Evolutionary conservation across 1,140 invertebrate species (phyloP), one percentile per base, ranked within the genome.

Genomic region (Lucilia sericata): DNA sequence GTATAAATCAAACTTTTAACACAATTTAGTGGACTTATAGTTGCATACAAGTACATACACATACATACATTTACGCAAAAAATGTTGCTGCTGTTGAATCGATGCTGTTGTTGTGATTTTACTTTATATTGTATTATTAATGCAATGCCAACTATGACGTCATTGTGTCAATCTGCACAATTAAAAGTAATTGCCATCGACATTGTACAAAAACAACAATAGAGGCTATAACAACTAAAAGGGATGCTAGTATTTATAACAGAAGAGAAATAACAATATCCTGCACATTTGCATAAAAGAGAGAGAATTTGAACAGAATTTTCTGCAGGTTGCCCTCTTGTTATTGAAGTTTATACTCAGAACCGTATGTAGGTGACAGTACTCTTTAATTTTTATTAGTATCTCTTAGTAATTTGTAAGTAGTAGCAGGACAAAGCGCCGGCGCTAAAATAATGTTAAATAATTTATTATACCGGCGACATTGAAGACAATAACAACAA

Each of bases 121-220:
- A 34, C 76, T 49, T 80, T 78, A 30, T 30, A 30, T 49, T 49
- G 76, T 49, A 51, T 80, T 80, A 80, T 80, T 51, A 80, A 80
- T 80, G 76, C 76, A 80, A 80, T 80, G 76, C 76, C 76, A 80
- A 80, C 76, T 80, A 80, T 80, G 76, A 80, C 76, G 76, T 80
- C 47, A 80, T 49, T 49, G 47, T 80, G 76, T 80, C 76, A 80
- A 80, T 80, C 76, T 80, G 76, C 76, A 80, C 76, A 80, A 80
- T 80, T 80, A 80, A 80, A 80, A 80, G 76, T 80, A 80, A 80
- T 80, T 80, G 42, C 76, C 76, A 80, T 21, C 76, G 47, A 80
- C 76, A 80, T 49, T 30, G 42, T 80, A 25, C 75, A 42, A 42
- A 42, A 42, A 42, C 75, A 78, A 78, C 75, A 78, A 42, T 60